Percentiles rank a stretch among this genome's conserved stretches.
Evolutionary conservation across 2,113 vertebrate genomes (phyloP).

Genomic region (Globicephala melas): DNA sequence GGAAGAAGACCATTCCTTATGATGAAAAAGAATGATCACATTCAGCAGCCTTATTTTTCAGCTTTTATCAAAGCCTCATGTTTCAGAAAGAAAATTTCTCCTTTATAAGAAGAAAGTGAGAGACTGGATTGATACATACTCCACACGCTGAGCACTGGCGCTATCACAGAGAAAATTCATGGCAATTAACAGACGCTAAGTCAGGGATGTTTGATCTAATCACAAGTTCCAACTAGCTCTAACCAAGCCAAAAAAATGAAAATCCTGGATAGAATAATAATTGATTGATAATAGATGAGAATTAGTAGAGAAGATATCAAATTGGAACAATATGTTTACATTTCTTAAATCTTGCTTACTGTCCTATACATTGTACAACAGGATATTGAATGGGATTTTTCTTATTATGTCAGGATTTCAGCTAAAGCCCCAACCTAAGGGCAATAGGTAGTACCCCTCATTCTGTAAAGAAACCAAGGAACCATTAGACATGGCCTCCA

Average conservation of each 20-base stretch:
- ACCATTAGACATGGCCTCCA: too few species aligned
- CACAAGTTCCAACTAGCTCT: background rate
- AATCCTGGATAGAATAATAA: background rate
- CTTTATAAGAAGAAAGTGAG: background rate
- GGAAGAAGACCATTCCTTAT: background rate
- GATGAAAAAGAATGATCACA: background rate
- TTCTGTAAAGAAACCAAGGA: background rate
- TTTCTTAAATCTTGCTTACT: background rate
- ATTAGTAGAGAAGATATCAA: background rate
- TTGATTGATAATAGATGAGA: background rate
- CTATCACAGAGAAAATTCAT: background rate
- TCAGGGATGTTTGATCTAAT: background rate
- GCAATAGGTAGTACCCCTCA: background rate
- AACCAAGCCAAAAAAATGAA: background rate
- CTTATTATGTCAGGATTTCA: conserved; percentile 10
- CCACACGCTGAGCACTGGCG: background rate
- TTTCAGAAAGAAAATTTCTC: conserved; percentile 7
- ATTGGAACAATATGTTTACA: background rate
- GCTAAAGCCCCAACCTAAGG: background rate
- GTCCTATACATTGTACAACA: background rate
- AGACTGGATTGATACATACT: background rate
- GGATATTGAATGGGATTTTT: conserved; percentile 1
- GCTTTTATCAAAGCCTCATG: background rate
- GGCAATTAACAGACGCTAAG: background rate
- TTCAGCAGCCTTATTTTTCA: background rate